These are phyloP conservation scores for Drosophila pectinifera DNA, from an alignment of 1,140 invertebrate genomes.

Conservation along the genomic window DNA sequence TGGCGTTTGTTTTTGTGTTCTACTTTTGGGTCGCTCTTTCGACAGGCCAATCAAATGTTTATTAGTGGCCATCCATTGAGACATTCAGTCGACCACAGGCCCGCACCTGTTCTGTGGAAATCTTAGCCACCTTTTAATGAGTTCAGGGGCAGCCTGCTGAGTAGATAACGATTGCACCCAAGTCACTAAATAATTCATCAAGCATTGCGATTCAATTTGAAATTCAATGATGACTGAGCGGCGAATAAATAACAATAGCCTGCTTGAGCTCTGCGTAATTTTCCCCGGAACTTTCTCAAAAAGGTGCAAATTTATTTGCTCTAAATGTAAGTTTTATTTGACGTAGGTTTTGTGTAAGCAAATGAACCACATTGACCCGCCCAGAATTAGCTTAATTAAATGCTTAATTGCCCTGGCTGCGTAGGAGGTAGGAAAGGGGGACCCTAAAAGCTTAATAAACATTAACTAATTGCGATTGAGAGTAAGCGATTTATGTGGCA, in stretches of 20 bases:
- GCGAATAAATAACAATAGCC: constrained; percentile 32
- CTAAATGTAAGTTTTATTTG: not conserved
- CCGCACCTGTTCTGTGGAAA: constrained; percentile 24
- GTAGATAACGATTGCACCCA: constrained; percentile 37
- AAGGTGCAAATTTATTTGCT: constrained; percentile 33
- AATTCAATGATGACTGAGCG: constrained; percentile 24
- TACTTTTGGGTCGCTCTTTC: constrained; percentile 5
- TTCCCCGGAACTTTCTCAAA: constrained; percentile 22
- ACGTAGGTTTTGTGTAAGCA: not conserved
- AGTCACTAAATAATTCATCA: constrained; percentile 45
- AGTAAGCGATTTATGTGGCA: constrained; percentile 9
- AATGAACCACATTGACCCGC: constrained; percentile 16
- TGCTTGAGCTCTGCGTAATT: not conserved
- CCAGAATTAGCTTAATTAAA: constrained; percentile 35
- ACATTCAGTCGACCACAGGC: not conserved
- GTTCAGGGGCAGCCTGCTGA: constrained; percentile 57
- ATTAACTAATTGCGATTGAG: constrained; percentile 38
- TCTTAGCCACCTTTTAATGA: constrained; percentile 39
- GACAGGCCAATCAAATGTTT: constrained; percentile 56
- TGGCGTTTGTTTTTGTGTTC: constrained; percentile 40
- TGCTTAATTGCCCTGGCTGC: constrained; percentile 9
- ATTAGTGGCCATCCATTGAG: constrained; percentile 37
- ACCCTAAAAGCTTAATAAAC: constrained; percentile 22
- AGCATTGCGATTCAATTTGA: constrained; percentile 39
- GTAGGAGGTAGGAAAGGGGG: constrained; percentile 5